These are phyloP conservation scores for Nomada flava DNA, from an alignment of 2,888 invertebrate species.

Conservation along the genomic window DNA sequence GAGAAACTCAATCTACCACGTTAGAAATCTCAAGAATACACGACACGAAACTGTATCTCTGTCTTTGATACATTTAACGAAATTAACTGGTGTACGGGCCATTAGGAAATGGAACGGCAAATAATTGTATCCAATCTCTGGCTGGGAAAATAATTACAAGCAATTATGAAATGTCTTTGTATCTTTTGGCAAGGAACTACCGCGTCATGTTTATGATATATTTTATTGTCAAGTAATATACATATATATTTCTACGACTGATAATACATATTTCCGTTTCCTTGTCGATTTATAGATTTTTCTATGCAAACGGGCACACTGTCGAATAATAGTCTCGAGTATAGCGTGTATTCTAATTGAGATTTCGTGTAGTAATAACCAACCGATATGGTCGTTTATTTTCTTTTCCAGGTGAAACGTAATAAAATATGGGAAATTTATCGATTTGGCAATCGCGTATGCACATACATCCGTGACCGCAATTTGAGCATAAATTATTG, in stretches of 20 bases:
- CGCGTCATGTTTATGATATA: too few relatives aligned
- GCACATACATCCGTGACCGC: conserved; percentile 21
- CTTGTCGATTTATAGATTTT: conserved; percentile 31
- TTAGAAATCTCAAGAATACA: background rate
- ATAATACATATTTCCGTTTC: conserved; percentile 1
- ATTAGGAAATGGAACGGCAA: conserved; percentile 20
- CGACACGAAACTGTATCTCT: background rate
- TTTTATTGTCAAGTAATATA: too few relatives aligned
- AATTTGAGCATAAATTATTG: conserved; percentile 58
- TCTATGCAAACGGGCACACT: conserved; percentile 57
- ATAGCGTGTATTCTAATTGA: conserved; percentile 57
- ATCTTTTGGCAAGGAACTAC: conserved; percentile 7
- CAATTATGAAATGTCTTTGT: conserved; percentile 26
- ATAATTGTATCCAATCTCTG: conserved; percentile 19
- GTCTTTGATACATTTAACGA: conserved; percentile 14
- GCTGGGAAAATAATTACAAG: conserved; percentile 17
- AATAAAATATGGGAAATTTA: conserved; percentile 79
- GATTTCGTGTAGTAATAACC: conserved; percentile 68
- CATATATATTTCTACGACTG: background rate
- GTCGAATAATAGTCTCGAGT: conserved; percentile 52
- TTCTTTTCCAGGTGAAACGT: conserved; percentile 70
- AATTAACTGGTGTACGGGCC: conserved; percentile 13
- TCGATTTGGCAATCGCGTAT: conserved; percentile 56
- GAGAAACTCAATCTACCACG: background rate
- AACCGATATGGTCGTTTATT: conserved; percentile 61